phyloP scores from a whole-genome alignment of 2,797 vertebrate species.

The Triplophysa bombifrons region DNA sequence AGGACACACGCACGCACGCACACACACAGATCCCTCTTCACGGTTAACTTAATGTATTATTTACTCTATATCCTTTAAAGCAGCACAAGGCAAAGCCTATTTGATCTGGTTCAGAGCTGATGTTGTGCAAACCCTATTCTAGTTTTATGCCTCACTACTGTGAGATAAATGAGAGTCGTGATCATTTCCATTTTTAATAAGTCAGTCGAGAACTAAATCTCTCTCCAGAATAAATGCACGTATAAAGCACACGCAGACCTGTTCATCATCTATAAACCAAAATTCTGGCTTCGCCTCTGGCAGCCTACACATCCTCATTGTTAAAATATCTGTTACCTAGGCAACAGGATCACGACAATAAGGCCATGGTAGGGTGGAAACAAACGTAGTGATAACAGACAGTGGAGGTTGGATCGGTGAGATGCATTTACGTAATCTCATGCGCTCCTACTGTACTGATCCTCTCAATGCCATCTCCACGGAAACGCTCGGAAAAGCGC shows the following conservation, averaged over 20 bases:
- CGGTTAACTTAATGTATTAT: slow-evolving; percentile 70
- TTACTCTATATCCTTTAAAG: slow-evolving; percentile 61
- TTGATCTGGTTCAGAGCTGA: slow-evolving; percentile 52
- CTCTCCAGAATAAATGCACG: slow-evolving; percentile 5
- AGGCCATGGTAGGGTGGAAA: slow-evolving; percentile 74
- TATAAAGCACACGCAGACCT: slow-evolving; percentile 59
- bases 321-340: slow-evolving; percentile 80
- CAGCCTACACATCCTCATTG: slow-evolving; percentile 78
- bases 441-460: slow-evolving; percentile 69
- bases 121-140: slow-evolving; percentile 46
- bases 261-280: slow-evolving; percentile 71
- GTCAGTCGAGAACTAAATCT: slow-evolving; percentile 46
- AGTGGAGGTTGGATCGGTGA: slow-evolving; percentile 65
- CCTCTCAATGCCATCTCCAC: slow-evolving; percentile 61
- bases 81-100: slow-evolving; percentile 52
- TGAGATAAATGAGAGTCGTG: slow-evolving; percentile 24
- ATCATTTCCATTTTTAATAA: slow-evolving; percentile 58
- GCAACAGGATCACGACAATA: slow-evolving; percentile 79
- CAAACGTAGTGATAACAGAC: slow-evolving; percentile 61
- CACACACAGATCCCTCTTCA: slow-evolving; percentile 59
- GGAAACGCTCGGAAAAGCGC: slow-evolving; percentile 55
- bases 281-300: slow-evolving; percentile 70
- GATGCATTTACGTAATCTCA: slow-evolving; percentile 75
- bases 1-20: slow-evolving; percentile 37
- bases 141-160: slow-evolving; percentile 46